A percentile compares a stretch with the other conserved stretches of the same genome.
These are phyloP conservation scores for Ceratitis capitata DNA, from an alignment of 1,140 invertebrate species.

Conservation along the genomic window DNA sequence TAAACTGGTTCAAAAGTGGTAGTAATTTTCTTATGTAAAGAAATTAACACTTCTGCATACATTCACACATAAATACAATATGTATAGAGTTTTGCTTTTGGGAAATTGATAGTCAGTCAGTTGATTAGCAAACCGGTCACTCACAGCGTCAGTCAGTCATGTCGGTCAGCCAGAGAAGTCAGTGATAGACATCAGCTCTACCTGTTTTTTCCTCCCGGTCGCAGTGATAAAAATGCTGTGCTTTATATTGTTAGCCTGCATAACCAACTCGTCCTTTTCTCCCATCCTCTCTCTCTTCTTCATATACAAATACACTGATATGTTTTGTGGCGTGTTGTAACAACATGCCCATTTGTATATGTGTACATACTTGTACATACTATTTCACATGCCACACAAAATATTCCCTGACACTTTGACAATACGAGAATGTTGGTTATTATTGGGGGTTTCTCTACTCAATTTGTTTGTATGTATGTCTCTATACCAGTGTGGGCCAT, in stretches of 20 bases:
- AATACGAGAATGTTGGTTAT: background rate
- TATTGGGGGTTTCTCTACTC: background rate
- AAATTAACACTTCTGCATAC: too few species aligned
- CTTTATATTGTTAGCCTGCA: too few species aligned
- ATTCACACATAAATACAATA: background rate
- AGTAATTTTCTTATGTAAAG: too few species aligned
- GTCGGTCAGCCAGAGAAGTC: too few species aligned
- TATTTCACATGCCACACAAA: conserved; percentile 8
- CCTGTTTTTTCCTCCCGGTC: background rate
- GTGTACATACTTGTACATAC: background rate
- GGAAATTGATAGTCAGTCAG: background rate
- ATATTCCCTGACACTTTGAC: conserved; percentile 21
- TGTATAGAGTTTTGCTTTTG: background rate
- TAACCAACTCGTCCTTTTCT: background rate
- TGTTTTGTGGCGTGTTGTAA: background rate
- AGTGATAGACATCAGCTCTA: too few species aligned
- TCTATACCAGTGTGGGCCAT: background rate
- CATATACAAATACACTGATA: too few species aligned
- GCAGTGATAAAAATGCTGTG: background rate
- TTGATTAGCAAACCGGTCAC: background rate
- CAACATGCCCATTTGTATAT: background rate
- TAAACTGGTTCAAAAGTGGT: too few species aligned
- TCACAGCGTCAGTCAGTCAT: background rate
- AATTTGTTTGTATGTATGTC: background rate
- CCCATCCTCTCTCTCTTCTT: background rate